Evolutionary conservation across 2,113 vertebrate genomes (phyloP).

Genomic region (Pelusios castaneus): DNA sequence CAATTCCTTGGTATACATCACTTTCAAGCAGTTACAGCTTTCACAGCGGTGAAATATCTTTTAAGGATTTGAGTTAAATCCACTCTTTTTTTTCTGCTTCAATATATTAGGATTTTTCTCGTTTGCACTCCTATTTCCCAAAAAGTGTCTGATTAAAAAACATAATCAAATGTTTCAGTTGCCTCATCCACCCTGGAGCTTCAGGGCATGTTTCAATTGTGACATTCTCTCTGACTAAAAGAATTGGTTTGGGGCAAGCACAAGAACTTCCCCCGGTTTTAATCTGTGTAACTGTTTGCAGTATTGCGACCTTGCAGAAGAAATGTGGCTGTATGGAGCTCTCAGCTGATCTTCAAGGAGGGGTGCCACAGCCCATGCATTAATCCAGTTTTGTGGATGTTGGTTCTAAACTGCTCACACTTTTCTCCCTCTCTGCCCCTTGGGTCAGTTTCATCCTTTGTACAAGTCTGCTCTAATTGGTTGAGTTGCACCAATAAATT

Average conservation of each 20-base stretch:
- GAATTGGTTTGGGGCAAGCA: constrained; percentile 10
- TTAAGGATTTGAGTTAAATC: background rate
- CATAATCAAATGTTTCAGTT: constrained; percentile 64
- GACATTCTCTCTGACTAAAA: constrained; percentile 62
- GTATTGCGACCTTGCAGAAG: constrained; percentile 23
- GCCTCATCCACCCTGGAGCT: constrained; percentile 60
- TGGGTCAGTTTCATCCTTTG: background rate
- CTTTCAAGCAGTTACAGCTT: background rate
- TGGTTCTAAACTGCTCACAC: background rate
- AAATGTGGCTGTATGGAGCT: background rate
- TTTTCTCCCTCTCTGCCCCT: background rate
- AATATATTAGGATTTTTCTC: background rate
- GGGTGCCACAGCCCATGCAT: accelerated
- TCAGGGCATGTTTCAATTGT: constrained; percentile 66
- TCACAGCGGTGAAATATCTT: background rate
- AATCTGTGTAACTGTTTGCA: constrained; percentile 16
- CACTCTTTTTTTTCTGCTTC: background rate
- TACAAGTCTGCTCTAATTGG: background rate
- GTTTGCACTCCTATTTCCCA: constrained; percentile 4
- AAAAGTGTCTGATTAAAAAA: constrained; percentile 68
- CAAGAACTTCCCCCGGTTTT: constrained; percentile 53
- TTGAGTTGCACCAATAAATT: background rate
- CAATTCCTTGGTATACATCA: background rate
- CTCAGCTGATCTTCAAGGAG: background rate
- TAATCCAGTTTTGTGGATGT: accelerated